Conservation (phyloP, 2,113 vertebrate genomes). For the Megalops atlanticus region DNA sequence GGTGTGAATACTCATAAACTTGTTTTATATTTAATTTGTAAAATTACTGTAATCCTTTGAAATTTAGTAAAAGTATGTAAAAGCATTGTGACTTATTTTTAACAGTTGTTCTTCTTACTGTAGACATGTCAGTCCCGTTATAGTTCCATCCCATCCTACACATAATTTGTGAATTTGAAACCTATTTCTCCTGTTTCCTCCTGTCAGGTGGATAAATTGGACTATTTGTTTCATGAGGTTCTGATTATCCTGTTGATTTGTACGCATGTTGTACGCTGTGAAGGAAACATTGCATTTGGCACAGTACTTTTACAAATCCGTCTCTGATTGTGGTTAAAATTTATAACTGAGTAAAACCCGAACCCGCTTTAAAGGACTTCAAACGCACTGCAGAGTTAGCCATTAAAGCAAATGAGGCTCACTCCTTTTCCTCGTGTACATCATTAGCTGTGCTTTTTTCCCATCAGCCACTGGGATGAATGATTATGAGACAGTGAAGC, state of each 20-base stretch:
- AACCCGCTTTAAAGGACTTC: not conserved
- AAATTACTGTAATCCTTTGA: slow-evolving; percentile 15
- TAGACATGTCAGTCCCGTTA: not conserved
- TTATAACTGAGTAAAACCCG: not conserved
- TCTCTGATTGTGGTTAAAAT: not conserved
- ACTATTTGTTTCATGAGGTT: not conserved
- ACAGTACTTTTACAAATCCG: not conserved
- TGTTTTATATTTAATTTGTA: slow-evolving; percentile 8
- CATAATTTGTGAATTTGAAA: not conserved
- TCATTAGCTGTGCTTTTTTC: not conserved
- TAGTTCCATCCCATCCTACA: not conserved
- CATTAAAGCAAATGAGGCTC: slow-evolving; percentile 6
- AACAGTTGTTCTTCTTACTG: no score
- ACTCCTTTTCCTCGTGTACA: not conserved
- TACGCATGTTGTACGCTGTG: not conserved
- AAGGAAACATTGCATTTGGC: not conserved
- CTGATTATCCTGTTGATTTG: not conserved
- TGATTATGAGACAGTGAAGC: no score
- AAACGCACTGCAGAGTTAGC: slow-evolving; percentile 1
- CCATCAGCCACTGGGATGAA: no score
- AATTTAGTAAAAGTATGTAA: slow-evolving; percentile 7
- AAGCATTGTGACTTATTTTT: slow-evolving; percentile 6
- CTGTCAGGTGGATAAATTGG: not conserved
- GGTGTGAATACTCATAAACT: no score
- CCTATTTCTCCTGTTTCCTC: not conserved